Base-by-base conservation (phyloP, 2,113 vertebrate species). In the Alosa alosa region DNA sequence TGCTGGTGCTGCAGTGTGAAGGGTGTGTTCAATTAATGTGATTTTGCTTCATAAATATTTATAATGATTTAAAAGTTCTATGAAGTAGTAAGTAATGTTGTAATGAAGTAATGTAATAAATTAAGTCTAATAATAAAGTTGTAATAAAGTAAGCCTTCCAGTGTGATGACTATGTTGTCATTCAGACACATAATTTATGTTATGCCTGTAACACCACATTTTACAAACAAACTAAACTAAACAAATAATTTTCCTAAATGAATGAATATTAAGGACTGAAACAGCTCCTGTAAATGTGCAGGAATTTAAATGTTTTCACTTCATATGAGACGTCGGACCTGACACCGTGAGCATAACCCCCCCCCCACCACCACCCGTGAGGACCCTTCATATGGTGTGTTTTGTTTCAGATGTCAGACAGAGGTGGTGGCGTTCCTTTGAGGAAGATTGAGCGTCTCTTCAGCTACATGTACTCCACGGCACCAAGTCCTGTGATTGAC, bases 401-500 rank as follows among this genome's bases (percentile, higher is more conserved):
- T n/a, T 10, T 78, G 72, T 78, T 78, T 41, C 82, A 99, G 98
- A 97, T 99, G 94, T 97, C 97, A 1, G 98, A 99, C 93, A 94
- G 94, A 92, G 98, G 98, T 81, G 97, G 98, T 3, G 98, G 98
- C 6, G 98, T 99, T 83, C 97, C 98, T 0, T 92, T 99, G 84
- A 96, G 96, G 90, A 97, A 97, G 93, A 99, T 95, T 0, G 98
- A 99, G 86, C 95, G 87, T 17, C 96, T 99, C 3, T 99, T 99
- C 13, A 99, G 98, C 93, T 99, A 99, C 90, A 99, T 96, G 89
- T 99, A 99, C 92, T 97, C 98, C 87, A 99, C 98, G 0, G 98
- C 98, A 15, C 98, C 98, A 0, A 96, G 94, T 5, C 98, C 98
- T 0, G 94, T 96, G 44, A 85, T 92, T 85, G 96, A 98, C 88